Percentiles rank a stretch among this genome's conserved stretches.
Evolutionary conservation across 1,140 invertebrate genomes (phyloP).

Genomic region (Hestina assimilis): DNA sequence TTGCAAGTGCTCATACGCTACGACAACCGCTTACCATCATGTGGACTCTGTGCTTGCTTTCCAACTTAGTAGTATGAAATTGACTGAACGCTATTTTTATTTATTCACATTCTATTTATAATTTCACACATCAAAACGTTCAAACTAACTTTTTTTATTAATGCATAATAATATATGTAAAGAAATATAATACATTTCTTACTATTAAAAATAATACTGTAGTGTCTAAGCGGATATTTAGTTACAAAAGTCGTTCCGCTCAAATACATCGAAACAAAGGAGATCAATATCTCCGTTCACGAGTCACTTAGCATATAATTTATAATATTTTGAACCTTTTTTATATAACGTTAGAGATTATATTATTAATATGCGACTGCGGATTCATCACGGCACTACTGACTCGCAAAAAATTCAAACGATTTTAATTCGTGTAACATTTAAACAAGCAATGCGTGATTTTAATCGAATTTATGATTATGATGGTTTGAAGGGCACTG

Average conservation of each 20-base stretch:
- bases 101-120: no score
- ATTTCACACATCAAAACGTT: no score
- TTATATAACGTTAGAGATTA: not conserved
- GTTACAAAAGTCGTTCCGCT: conserved; percentile 19
- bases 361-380: not conserved
- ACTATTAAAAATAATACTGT: not conserved
- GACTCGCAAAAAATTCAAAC: not conserved
- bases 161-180: no score
- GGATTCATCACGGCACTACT: not conserved
- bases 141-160: no score
- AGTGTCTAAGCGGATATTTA: conserved; percentile 4
- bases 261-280: conserved; percentile 26
- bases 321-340: not conserved
- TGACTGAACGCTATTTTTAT: no score
- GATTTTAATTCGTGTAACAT: not conserved
- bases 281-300: conserved; percentile 15
- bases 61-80: no score
- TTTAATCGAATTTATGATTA: no score
- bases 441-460: not conserved
- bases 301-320: not conserved
- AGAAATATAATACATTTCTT: not conserved
- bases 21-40: no score
- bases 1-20: no score
- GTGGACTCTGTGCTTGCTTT: no score
- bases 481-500: no score